Percentiles rank a stretch among this genome's conserved stretches.
These are phyloP conservation scores for Caenorhabditis sp. DNA, from an alignment of 2,888 invertebrate species.

Conservation along the genomic window DNA sequence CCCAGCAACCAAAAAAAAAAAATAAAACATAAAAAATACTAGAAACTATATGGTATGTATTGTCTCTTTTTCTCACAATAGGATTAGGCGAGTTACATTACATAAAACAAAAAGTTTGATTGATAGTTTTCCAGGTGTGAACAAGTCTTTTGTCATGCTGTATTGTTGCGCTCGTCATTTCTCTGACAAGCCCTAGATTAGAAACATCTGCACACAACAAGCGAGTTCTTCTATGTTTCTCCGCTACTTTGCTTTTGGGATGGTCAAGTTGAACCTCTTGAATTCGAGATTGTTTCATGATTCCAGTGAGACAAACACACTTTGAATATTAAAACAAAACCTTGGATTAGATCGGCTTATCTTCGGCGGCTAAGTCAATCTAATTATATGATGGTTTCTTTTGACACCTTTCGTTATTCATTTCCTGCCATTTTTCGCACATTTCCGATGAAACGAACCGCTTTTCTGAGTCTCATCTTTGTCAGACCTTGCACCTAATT, in stretches of 20 bases:
- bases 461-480: not conserved
- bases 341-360: too few species aligned
- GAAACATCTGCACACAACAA: not conserved
- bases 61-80: not conserved
- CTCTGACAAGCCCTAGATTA: conserved; percentile 4
- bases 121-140: conserved; percentile 3
- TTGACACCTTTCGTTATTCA: conserved; percentile 4
- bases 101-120: not conserved
- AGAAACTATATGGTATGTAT: not conserved
- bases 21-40: not conserved
- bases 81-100: not conserved
- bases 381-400: not conserved
- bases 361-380: too few species aligned
- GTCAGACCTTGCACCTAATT: not conserved
- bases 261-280: not conserved
- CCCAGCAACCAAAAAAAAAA: not conserved
- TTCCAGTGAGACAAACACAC: not conserved
- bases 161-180: conserved; percentile 1
- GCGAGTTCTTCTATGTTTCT: not conserved
- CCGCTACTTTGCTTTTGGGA: not conserved
- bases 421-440: conserved; percentile 7
- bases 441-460: conserved; percentile 5
- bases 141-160: not conserved
- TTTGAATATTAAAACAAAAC: too few species aligned
- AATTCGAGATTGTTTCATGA: not conserved